phyloP scores from a whole-genome alignment of 2,113 vertebrate genomes.

The Poecilia latipinna region DNA sequence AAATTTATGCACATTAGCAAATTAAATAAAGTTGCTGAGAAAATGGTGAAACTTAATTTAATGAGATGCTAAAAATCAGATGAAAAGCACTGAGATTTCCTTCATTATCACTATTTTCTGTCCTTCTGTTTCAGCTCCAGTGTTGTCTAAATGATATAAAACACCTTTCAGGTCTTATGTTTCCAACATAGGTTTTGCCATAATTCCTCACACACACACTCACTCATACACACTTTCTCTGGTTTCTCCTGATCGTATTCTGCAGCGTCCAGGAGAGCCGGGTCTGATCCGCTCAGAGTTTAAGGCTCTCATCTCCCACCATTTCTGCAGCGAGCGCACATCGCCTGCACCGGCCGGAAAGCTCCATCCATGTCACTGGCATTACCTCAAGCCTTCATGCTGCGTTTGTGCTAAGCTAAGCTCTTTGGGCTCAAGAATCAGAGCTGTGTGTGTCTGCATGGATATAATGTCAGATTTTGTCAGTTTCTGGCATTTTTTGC shows the following conservation, averaged over 20 bases:
- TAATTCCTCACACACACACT: constrained; percentile 2
- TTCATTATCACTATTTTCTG: background rate
- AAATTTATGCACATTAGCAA: background rate
- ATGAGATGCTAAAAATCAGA: background rate
- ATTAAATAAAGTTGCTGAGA: background rate
- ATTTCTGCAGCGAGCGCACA: constrained; percentile 21
- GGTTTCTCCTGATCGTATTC: constrained; percentile 62
- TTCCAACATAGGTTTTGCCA: constrained; percentile 8
- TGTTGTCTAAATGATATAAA: constrained; percentile 5
- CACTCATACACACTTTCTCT: background rate
- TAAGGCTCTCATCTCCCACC: constrained; percentile 54
- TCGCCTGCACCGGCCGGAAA: constrained; percentile 48
- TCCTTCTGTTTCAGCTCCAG: constrained; percentile 12
- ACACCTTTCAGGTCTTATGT: constrained; percentile 24
- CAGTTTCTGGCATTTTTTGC: constrained; percentile 5
- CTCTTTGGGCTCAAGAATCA: constrained; percentile 53
- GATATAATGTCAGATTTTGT: background rate
- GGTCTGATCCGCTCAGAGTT: constrained; percentile 71
- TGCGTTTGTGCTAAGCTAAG: constrained; percentile 74
- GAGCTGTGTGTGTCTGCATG: constrained; percentile 9
- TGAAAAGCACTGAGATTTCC: background rate
- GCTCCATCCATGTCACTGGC: constrained; percentile 74
- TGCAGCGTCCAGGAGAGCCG: constrained; percentile 59
- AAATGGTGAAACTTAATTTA: background rate
- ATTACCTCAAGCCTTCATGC: constrained; percentile 72